These are phyloP conservation scores for Chelidonichthys spinosus DNA, from an alignment of 2,797 vertebrate species.

Conservation along the genomic window DNA sequence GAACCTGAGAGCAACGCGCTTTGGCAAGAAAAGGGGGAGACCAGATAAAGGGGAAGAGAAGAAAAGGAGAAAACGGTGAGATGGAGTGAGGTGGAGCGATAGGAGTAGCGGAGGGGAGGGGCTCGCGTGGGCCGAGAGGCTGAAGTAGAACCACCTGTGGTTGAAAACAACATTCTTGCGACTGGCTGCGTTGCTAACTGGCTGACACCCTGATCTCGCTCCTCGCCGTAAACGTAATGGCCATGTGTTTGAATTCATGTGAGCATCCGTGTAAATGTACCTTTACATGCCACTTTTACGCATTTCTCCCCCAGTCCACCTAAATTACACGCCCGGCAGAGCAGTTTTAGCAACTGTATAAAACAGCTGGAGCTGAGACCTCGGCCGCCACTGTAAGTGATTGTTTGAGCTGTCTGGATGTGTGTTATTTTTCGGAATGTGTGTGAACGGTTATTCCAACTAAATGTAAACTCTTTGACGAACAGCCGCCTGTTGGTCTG, in stretches of 20 bases:
- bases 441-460: slow-evolving; percentile 36
- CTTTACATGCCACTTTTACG: slow-evolving; percentile 49
- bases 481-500: slow-evolving; percentile 37
- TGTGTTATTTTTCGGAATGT: slow-evolving; percentile 42
- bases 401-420: slow-evolving; percentile 64
- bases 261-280: slow-evolving; percentile 29
- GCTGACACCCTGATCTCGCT: slow-evolving; percentile 52
- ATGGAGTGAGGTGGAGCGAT: slow-evolving; percentile 54
- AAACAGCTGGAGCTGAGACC: slow-evolving; percentile 75
- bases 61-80: slow-evolving; percentile 38
- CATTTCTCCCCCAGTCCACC: slow-evolving; percentile 36
- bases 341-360: slow-evolving; percentile 69
- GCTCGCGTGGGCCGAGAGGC: background rate
- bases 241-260: slow-evolving; percentile 36
- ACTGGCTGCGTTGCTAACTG: slow-evolving; percentile 38
- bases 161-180: slow-evolving; percentile 69
- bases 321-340: slow-evolving; percentile 69
- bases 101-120: slow-evolving; percentile 2
- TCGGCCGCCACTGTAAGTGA: slow-evolving; percentile 49
- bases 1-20: slow-evolving; percentile 68
- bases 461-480: slow-evolving; percentile 48
- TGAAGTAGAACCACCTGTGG: slow-evolving; percentile 69
- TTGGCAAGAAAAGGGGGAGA: background rate
- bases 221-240: slow-evolving; percentile 47
- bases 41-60: slow-evolving; percentile 24